Evolutionary conservation across 2,113 vertebrate genomes (phyloP), one percentile per base, ranked within the genome.

Genomic region (Pheucticus melanocephalus): DNA sequence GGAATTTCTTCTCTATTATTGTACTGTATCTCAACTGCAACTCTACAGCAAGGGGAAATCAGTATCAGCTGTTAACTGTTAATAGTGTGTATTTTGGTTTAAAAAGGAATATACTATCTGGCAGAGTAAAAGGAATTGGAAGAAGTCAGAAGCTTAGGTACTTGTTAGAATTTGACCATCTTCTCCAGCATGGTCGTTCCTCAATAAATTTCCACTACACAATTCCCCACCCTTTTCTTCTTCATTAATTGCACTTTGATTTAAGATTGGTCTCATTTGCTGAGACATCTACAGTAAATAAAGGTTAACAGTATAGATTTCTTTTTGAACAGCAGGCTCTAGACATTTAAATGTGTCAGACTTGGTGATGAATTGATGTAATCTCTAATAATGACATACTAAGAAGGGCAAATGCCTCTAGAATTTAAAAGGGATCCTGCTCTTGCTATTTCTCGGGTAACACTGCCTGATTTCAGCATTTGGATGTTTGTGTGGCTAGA

Each of bases 231-330:
- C 45, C 65, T 71, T 65, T n/a, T 92, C 51, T 20, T 92, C 72
- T 93, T 44, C 69, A 83, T 86, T 91, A 96, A 91, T 64, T 89
- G 60, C 81, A 56, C 56, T 88, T 89, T 95, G 82, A 88, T 95
- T 93, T 95, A 94, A 91, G 81, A 35, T 81, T 81, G 80, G 28
- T 96, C 73, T 94, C 82, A 72, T 97, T 95, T 97, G 70, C 75
- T 64, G 81, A 93, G 93, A 92, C 75, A 68, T 93, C 96, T 95
- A 80, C 87, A 93, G 63, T 96, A 94, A 96, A 83, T 94, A 93
- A 96, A 97, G 79, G 51, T 94, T 96, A 92, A 83, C 71, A 27
- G 81, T 91, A 89, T 93, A 42, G 64, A 89, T 94, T 94, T 92
- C 65, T 90, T 78, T 95, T 39, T 85, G 24, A 87, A 70, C n/a